A percentile compares a stretch with the other conserved stretches of the same genome.
phyloP scores from a whole-genome alignment of 2,888 invertebrate genomes.

The Halocaridina rubra region DNA sequence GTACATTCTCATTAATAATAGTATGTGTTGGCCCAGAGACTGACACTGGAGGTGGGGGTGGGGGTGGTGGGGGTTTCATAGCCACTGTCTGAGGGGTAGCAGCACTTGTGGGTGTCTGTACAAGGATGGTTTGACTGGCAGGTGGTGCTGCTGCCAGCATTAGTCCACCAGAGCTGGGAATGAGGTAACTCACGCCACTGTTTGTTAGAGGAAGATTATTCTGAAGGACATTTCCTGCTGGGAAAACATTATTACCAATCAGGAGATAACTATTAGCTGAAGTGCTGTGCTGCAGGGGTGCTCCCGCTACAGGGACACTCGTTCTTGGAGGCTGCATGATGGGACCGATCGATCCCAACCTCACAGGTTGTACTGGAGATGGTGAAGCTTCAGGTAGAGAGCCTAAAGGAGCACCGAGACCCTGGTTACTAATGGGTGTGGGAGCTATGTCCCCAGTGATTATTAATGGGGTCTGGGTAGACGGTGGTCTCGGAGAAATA shows the following conservation, averaged over 20 bases:
- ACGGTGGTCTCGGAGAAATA: constrained; percentile 15
- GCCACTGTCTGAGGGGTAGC: constrained; percentile 20
- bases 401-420: constrained; percentile 13
- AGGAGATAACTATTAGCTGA: constrained; percentile 37
- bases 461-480: constrained; percentile 24
- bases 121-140: constrained; percentile 38
- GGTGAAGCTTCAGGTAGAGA: constrained; percentile 23
- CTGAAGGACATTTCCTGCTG: constrained; percentile 39
- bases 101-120: constrained; percentile 31
- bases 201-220: constrained; percentile 34
- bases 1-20: background rate
- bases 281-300: constrained; percentile 33
- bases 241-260: constrained; percentile 49
- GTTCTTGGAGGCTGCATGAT: constrained; percentile 26
- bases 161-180: constrained; percentile 48
- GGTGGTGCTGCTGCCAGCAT: constrained; percentile 42
- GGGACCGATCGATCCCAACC: constrained; percentile 28
- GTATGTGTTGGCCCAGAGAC: background rate
- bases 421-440: constrained; percentile 3
- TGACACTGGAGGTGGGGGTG: constrained; percentile 7
- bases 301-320: constrained; percentile 24
- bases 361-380: constrained; percentile 23
- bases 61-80: constrained; percentile 7
- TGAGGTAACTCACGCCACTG: constrained; percentile 47
- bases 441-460: constrained; percentile 29